Evolutionary conservation across 2,797 vertebrate genomes (phyloP), one percentile per base, ranked within the genome.

Genomic region (Phyllotis vaccarum): DNA sequence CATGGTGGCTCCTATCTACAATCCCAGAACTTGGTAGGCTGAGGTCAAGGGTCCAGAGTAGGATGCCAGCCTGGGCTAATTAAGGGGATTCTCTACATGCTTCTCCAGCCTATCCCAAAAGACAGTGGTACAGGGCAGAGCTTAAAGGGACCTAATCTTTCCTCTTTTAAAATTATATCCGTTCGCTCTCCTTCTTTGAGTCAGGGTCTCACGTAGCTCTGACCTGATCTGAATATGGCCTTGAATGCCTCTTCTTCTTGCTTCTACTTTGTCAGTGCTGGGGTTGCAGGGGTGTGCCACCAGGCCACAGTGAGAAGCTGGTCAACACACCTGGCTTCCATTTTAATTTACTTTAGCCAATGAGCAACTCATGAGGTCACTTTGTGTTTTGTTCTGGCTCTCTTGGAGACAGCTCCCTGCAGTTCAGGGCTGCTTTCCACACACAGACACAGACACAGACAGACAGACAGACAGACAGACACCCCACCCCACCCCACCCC

Each of bases 331-430:
- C 76, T 12, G 31, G 9, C 5, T 54, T 56, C 6, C 31, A 19
- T 7, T 80, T 54, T 14, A 11, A 8, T 43, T 70, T 31, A 68
- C 27, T 19, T 49, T 31, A 52, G 29, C 29, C 2, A 19, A 31
- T 1, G 1, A 58, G 52, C 79, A 4, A 2, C 21, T 49, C 37
- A 12, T 16, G 21, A 24, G 49, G 5, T 0, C 19, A 72, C 19
- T 29, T 31, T 54, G 46, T 6, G 0, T 10, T 89, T 62, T 78
- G 22, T 21, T 11, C 54, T 81, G 79, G n/a, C 54, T 81, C 22
- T 56, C 14, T 52, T 27, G 1, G 60, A 66, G 81, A n/a, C 2
- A 22, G 11, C 13, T 22, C 11, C 43, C 24, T 2, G 4, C 7
- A 60, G 12, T 31, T 72, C 24, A 3, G 52, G 46, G 17, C 19